Percentiles rank a stretch among this genome's conserved stretches.
phyloP scores from a whole-genome alignment of 2,797 vertebrate species.

The Schizopygopsis pylzovi region DNA sequence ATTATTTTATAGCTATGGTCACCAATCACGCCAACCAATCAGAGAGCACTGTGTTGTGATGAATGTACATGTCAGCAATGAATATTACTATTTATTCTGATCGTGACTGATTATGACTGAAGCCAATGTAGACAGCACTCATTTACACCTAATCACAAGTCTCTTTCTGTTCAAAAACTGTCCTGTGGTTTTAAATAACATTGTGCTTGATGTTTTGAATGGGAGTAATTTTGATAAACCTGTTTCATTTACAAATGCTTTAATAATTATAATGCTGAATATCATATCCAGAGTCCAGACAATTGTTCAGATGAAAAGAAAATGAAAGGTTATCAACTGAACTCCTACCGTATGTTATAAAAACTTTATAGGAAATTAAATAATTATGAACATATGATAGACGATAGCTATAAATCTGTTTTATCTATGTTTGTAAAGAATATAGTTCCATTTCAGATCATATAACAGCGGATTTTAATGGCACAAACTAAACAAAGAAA shows the following conservation, averaged over 20 bases:
- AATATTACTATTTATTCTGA: constrained; percentile 48
- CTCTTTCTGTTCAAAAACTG: constrained; percentile 41
- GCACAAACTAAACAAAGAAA: constrained; percentile 39
- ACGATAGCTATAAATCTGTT: constrained; percentile 46
- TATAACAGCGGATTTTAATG: constrained; percentile 8
- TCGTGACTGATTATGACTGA: constrained; percentile 40
- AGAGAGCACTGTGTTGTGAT: constrained; percentile 66
- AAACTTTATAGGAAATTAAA: constrained; percentile 44
- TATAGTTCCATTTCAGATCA: constrained; percentile 31
- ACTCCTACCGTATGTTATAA: constrained; percentile 46
- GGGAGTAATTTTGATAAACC: constrained; percentile 45
- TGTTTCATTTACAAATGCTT: constrained; percentile 31
- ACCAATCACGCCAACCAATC: constrained; percentile 72
- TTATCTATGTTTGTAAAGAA: constrained; percentile 45
- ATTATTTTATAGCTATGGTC: constrained; percentile 68
- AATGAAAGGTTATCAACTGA: constrained; percentile 29
- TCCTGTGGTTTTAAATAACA: constrained; percentile 30
- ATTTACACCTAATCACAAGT: constrained; percentile 34
- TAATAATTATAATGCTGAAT: constrained; percentile 19
- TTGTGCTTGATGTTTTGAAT: constrained; percentile 42
- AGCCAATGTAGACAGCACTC: constrained; percentile 14
- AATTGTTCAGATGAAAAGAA: constrained; percentile 23
- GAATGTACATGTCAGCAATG: constrained; percentile 53
- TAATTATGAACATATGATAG: constrained; percentile 44
- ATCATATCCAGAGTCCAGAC: constrained; percentile 21